Evolutionary conservation across 2,113 vertebrate species (phyloP).

Genomic region (Mobula birostris): DNA sequence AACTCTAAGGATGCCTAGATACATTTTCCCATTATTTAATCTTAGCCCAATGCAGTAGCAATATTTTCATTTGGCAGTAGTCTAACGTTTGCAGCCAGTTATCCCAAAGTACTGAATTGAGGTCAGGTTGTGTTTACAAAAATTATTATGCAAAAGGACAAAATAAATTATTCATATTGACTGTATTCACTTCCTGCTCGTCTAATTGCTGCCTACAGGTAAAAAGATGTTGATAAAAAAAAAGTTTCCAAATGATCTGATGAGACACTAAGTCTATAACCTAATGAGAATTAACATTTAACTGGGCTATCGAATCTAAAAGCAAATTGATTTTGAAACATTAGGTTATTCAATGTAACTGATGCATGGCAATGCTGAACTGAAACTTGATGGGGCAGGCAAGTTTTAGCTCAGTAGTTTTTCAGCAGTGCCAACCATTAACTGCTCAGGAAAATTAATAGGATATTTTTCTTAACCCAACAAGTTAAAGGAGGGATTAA

Average conservation of each 20-base stretch:
- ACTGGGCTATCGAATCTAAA: neutral
- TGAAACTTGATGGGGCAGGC: neutral
- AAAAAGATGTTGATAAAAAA: neutral
- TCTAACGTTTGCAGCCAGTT: neutral
- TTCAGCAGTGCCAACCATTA: no score
- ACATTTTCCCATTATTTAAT: neutral
- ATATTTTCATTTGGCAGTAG: neutral
- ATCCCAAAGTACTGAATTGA: neutral
- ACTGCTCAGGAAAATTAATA: no score
- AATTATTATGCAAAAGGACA: neutral
- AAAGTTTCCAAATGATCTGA: neutral
- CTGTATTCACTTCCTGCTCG: neutral
- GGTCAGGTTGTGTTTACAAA: neutral
- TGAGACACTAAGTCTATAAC: neutral
- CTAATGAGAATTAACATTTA: neutral
- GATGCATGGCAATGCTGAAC: neutral
- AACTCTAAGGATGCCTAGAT: neutral
- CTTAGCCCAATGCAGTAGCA: neutral
- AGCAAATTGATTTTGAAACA: neutral
- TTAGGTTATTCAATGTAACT: neutral
- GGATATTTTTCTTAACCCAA: no score
- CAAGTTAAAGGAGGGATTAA: no score
- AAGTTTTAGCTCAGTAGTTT: no score
- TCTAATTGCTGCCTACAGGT: neutral
- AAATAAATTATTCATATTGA: neutral